Base-by-base conservation (phyloP, 2,888 invertebrate species). In the Altica lythri region DNA sequence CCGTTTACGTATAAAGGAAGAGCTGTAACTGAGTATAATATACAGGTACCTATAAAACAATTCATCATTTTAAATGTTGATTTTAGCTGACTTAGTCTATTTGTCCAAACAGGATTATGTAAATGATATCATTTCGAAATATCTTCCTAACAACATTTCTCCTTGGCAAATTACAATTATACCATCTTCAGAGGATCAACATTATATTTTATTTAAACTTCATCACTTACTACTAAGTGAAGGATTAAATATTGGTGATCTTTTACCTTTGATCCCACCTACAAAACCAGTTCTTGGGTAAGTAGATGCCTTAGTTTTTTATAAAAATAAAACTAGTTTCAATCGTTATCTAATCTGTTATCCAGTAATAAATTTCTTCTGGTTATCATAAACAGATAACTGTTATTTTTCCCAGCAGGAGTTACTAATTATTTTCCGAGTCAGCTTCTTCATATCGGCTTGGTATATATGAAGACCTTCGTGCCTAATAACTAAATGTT, bases 131-230 rank as follows among this genome's bases (percentile, higher is more conserved):
- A 83, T 89, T 17, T 85, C 88, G 2, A 90, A 90, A 76, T 89
- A 88, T 70, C 82, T 92, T 49, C 85, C 89, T 4, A 77, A 78
- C 1, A 84, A 86, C 47, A 79, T 84, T 51, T 85, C 92, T 0
- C 90, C 90, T 9, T 92, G 92, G 92, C 91, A 92, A 70, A 83
- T 90, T 47, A 83, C 86, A 29, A 80, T 90, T 1, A 87, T 91
- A 65, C 88, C 88, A 1, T 69, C 72, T 1, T 81, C 83, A 45
- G 82, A 83, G 27, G 77, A 79, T 59, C 73, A 78, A 62, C 90
- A 86, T 69, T 88, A 86, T 66, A 78, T 89, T 25, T 73, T 92
- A 18, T 79, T 90, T 4, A 81, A 90, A 50, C 82, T 88, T 0
- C 92, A 92, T 68, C 92, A 92, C 66, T 75, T 91, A 18, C 78